Base-by-base conservation (phyloP, 1,140 invertebrate genomes). In the Musca vetustissima region DNA sequence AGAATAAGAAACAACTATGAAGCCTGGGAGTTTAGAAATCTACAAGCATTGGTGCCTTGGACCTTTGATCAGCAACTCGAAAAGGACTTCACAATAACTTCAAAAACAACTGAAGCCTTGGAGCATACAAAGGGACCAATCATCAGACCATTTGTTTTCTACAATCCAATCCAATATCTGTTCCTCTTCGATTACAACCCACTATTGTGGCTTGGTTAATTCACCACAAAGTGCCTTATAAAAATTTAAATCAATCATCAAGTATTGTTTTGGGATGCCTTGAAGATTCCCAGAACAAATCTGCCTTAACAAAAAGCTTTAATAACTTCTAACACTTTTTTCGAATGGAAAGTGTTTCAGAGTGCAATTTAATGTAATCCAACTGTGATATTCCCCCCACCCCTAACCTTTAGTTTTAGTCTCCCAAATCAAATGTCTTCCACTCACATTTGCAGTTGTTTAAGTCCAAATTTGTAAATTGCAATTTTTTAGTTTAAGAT, bases 341-440 rank as follows among this genome's bases (percentile, higher is more conserved):
- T n/a, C n/a, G n/a, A n/a, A n/a, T n/a, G n/a, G n/a, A 4, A 28
- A 28, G 3, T 28, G 8, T 4, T 28, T 28, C 3, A 28, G 28
- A 8, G 28, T 28, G 28, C 28, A 28, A 28, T 28, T 25, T 32
- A 14, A n/a, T 49, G 25, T 11, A 17, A 32, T 17, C 15, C 25
- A 32, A 59, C 55, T 59, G 55, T 59, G 55, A 59, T 59, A 59
- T n/a, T n/a, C n/a, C n/a, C n/a, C n/a, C n/a, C 28, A 28, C 2
- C 4, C 21, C 4, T 4, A 25, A 24, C 15, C 24, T 21, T 13
- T 15, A n/a, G 8, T 36, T 59, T 32, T 14, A 32, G 8, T 4
- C n/a, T 8, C 8, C 8, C 28, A 28, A 59, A 59, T 59, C 4
- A 15, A 28, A 59, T 59, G 55, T 59, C 55, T 59, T 59, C 55